phyloP scores from a whole-genome alignment of 2,113 vertebrate species.

The Rhabdornis inornatus region DNA sequence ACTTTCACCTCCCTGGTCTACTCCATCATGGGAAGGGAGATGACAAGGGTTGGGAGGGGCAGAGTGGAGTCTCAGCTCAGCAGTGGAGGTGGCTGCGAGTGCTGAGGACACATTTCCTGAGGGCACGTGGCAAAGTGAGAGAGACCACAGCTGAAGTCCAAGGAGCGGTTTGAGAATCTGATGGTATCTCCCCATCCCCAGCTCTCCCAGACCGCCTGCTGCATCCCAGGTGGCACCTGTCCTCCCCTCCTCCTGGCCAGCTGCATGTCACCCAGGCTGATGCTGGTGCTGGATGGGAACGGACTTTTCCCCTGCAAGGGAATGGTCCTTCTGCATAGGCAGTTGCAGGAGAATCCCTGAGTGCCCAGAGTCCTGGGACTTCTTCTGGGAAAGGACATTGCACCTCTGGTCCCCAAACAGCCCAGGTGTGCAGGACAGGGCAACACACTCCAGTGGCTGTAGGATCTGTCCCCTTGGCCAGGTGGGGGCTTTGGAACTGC shows the following conservation, averaged over 20 bases:
- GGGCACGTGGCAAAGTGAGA: background rate
- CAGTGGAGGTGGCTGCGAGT: background rate
- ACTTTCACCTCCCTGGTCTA: background rate
- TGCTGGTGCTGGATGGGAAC: background rate
- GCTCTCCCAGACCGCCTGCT: background rate
- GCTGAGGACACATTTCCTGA: background rate
- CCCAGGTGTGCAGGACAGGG: too few species aligned
- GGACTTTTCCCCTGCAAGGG: background rate
- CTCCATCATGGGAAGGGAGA: background rate
- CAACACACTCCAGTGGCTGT: accelerated
- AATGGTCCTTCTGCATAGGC: background rate
- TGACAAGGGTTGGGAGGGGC: background rate
- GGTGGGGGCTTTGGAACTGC: background rate
- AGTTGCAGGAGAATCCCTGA: background rate
- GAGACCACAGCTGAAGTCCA: background rate
- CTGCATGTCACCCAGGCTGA: background rate
- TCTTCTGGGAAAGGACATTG: background rate
- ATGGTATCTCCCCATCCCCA: background rate
- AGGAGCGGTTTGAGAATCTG: background rate
- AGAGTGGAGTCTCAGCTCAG: background rate
- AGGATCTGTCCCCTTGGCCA: background rate
- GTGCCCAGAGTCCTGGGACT: background rate
- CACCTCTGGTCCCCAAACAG: background rate
- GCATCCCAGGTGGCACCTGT: background rate
- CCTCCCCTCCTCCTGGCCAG: background rate